Percentiles rank a stretch among this genome's conserved stretches.
These are phyloP conservation scores for Psittacula derbiana DNA, from an alignment of 2,797 vertebrate species.

Conservation along the genomic window DNA sequence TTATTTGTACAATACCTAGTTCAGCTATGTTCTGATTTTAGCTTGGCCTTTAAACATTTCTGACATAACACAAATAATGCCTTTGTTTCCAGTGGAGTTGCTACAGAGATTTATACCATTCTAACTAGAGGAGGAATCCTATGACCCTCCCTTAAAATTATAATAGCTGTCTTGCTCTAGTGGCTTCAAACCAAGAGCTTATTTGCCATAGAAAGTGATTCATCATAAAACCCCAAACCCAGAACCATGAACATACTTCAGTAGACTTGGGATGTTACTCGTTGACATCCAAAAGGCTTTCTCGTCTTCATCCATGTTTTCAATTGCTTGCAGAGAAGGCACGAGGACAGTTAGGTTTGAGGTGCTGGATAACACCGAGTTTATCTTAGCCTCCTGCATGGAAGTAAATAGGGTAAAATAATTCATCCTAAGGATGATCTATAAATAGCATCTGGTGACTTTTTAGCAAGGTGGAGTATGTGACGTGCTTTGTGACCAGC, in stretches of 20 bases:
- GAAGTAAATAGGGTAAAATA: not conserved
- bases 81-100: not conserved
- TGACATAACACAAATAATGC: not conserved
- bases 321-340: slow-evolving; percentile 81
- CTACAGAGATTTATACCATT: not conserved
- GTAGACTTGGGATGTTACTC: slow-evolving; percentile 81
- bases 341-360: slow-evolving; percentile 87
- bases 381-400: slow-evolving; percentile 75
- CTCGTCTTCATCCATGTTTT: slow-evolving; percentile 82
- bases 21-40: not conserved
- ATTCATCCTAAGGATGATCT: not conserved
- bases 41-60: not conserved
- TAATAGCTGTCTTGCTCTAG: not conserved
- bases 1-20: not conserved
- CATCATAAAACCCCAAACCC: not conserved
- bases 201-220: not conserved
- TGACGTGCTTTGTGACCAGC: not conserved
- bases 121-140: not conserved
- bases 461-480: not conserved
- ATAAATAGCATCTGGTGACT: slow-evolving; percentile 12
- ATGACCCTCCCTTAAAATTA: not conserved
- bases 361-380: slow-evolving; percentile 65
- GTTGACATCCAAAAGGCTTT: slow-evolving; percentile 84
- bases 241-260: slow-evolving; percentile 78
- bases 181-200: not conserved